Conservation (phyloP, 2,888 invertebrate genomes). For the Lithosia quadra region DNA sequence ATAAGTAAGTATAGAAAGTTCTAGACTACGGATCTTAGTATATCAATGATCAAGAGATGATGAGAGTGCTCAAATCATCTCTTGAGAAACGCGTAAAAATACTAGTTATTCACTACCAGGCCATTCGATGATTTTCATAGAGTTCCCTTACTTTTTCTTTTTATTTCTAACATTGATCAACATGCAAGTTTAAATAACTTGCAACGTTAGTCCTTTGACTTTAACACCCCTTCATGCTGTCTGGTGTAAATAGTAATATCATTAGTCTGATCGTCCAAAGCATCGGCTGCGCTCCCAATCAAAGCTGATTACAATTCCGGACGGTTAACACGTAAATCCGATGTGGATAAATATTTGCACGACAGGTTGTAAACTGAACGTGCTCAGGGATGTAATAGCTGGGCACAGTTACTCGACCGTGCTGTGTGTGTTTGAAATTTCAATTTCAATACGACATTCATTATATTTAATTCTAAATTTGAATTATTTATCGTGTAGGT, state of each 20-base stretch:
- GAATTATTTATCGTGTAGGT: conserved; percentile 20
- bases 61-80: neutral
- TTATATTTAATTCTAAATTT: conserved; percentile 45
- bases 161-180: neutral
- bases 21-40: no score
- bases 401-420: conserved; percentile 77
- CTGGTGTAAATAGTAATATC: conserved; percentile 43
- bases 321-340: conserved; percentile 82
- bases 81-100: neutral
- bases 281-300: conserved; percentile 66
- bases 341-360: conserved; percentile 85
- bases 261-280: conserved; percentile 44
- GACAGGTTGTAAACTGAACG: conserved; percentile 83
- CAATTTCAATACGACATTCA: conserved; percentile 57
- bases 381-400: conserved; percentile 73
- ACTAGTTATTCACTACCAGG: neutral
- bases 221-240: conserved; percentile 5
- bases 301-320: conserved; percentile 82
- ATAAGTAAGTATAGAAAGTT: no score
- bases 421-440: conserved; percentile 62
- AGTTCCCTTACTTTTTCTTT: neutral
- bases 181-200: neutral
- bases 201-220: neutral
- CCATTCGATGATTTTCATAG: neutral
- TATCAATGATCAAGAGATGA: neutral